A percentile compares a stretch with the other conserved stretches of the same genome.
Conservation (phyloP, 2,113 vertebrate genomes). For the Leptocoma aspasia region DNA sequence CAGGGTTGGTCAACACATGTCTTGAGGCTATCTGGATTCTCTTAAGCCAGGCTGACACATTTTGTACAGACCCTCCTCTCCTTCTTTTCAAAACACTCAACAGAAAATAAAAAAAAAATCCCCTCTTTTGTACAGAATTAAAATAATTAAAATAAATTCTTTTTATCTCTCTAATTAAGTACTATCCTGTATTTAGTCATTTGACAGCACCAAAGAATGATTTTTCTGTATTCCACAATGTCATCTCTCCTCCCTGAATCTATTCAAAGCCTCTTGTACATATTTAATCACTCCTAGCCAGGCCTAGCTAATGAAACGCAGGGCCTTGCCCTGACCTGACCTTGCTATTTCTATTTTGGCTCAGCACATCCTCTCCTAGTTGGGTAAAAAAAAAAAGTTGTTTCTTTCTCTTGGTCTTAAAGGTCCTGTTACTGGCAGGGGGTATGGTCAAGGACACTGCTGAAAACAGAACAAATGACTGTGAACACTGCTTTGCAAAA, state of each 20-base stretch:
- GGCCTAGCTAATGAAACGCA: constrained; percentile 75
- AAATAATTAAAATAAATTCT: constrained; percentile 71
- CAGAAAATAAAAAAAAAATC: background rate
- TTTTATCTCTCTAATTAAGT: constrained; percentile 69
- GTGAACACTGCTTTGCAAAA: constrained; percentile 55
- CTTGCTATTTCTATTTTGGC: constrained; percentile 78
- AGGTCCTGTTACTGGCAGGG: constrained; percentile 64
- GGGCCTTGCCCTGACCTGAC: constrained; percentile 70
- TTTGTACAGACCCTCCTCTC: background rate
- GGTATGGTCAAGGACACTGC: constrained; percentile 56
- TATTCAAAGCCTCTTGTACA: constrained; percentile 70
- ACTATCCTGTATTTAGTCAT: constrained; percentile 37
- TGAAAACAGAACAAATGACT: constrained; percentile 59
- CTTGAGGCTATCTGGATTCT: background rate
- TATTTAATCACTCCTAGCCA: constrained; percentile 73
- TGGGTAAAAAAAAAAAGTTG: constrained; percentile 39
- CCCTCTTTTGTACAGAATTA: constrained; percentile 42
- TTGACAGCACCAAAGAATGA: constrained; percentile 68
- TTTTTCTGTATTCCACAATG: constrained; percentile 69
- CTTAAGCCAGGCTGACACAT: background rate
- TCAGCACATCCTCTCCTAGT: constrained; percentile 72
- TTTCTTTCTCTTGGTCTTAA: constrained; percentile 64
- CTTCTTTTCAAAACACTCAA: background rate
- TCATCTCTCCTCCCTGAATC: constrained; percentile 60
- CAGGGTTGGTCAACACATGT: background rate